Evolutionary conservation across 2,888 invertebrate genomes (phyloP).

Genomic region (Lutraria lutraria): DNA sequence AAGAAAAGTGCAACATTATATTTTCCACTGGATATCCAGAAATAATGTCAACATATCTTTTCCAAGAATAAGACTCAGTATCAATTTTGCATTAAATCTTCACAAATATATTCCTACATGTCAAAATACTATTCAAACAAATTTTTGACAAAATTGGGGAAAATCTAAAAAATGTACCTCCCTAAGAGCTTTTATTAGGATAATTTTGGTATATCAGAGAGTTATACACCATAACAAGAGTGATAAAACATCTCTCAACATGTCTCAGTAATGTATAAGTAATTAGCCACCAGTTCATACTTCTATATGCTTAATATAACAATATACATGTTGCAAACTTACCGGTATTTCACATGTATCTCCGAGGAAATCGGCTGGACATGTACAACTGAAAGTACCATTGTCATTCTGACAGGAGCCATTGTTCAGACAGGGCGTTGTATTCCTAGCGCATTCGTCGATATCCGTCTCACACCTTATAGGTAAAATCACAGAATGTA

Average conservation of each 20-base stretch:
- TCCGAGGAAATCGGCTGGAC: constrained; percentile 72
- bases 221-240: background rate
- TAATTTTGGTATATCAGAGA: background rate
- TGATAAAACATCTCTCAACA: background rate
- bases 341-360: constrained; percentile 72
- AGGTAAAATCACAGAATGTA: constrained; percentile 54
- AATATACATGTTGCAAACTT: constrained; percentile 54
- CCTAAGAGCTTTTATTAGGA: background rate
- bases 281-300: background rate
- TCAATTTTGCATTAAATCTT: too few relatives aligned
- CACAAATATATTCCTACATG: too few relatives aligned
- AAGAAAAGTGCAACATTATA: too few relatives aligned
- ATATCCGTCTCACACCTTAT: constrained; percentile 77
- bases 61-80: too few relatives aligned
- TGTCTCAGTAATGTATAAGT: background rate
- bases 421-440: constrained; percentile 74
- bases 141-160: too few relatives aligned
- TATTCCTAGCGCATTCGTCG: constrained; percentile 73
- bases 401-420: constrained; percentile 73
- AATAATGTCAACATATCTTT: too few relatives aligned
- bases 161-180: too few relatives aligned
- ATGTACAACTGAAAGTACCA: constrained; percentile 74
- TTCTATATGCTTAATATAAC: background rate
- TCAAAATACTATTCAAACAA: too few relatives aligned
- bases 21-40: too few relatives aligned